Conservation (phyloP, 2,113 vertebrate genomes). For the Caloenas nicobarica region DNA sequence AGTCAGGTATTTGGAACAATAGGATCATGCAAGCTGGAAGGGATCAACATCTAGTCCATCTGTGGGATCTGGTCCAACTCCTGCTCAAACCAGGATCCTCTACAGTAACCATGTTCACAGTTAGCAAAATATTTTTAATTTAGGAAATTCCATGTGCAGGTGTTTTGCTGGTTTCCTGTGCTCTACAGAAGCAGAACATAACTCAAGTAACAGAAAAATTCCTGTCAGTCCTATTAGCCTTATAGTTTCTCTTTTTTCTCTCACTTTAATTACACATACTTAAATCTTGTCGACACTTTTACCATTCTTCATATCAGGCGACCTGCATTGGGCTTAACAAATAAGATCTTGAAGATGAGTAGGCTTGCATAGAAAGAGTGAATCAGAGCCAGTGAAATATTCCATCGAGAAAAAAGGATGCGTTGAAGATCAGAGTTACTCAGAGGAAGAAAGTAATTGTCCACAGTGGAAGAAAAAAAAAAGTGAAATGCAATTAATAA, state of each 20-base stretch:
- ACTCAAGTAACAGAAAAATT: neutral
- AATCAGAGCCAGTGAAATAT: slow-evolving; percentile 6
- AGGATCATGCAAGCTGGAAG: neutral
- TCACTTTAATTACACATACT: neutral
- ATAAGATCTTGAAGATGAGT: neutral
- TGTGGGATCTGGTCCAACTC: neutral
- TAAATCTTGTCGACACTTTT: neutral
- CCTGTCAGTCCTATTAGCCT: neutral
- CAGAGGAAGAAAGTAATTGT: neutral
- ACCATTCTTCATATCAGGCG: neutral
- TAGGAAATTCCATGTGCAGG: neutral
- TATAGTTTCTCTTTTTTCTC: neutral
- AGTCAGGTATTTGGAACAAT: neutral
- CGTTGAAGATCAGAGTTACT: neutral
- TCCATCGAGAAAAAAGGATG: neutral
- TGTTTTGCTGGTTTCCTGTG: neutral
- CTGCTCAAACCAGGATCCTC: neutral
- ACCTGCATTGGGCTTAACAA: neutral
- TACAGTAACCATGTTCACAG: neutral
- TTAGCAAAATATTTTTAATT: neutral
- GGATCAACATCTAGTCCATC: neutral
- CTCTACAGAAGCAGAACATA: neutral
- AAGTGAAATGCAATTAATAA: neutral
- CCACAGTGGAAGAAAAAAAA: neutral
- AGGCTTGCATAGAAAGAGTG: neutral